Base-by-base conservation (phyloP, 2,797 vertebrate species). In the Oreochromis grahami region DNA sequence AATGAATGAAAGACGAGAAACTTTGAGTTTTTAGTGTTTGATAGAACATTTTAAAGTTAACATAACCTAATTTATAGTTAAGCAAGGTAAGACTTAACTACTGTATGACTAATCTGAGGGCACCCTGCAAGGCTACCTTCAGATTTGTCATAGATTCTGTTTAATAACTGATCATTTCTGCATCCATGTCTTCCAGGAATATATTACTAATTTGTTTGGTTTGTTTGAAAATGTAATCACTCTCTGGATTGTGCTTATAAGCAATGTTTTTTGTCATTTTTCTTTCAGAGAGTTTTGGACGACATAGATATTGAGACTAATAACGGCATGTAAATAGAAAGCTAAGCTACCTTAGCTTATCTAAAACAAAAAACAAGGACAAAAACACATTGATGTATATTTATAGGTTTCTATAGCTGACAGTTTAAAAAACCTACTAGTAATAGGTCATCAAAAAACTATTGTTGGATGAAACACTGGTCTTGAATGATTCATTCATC, bases 1-100 rank as follows among this genome's bases (percentile, higher is more conserved):
- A 3, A 29, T 29, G 50, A 81, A 86, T 32, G 36, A 83, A 85
- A 88, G 26, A 87, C 68, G 50, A 85, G 17, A 84, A 81, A 58
- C 43, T 48, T 29, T 76, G 8, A 34, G 14, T 32, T 58, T 70
- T 79, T 41, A 13, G 3, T 9, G 5, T 82, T 83, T 53, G 11
- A 17, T 76, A 76, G 32, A 48, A 48, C 32, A n/a, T 78, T 32
- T 76, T 36, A 10, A 9, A 76, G 24, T 74, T 50, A 48, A 32
- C 17, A n/a, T 32, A 12, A 72, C 29, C 17, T 48, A 72, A 72
- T 48, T 72, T 29, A 19, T 48, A 72, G 0, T 1, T 45, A 70
- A 26, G 14, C 60, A 38, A 38, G 21, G 38, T 34, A 38, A 65
- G 12, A 43, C 58, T 63, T 63, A n/a, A 36, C 32, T 36, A 36